Conservation (phyloP, 2,888 invertebrate genomes). For the Exephanes ischioxanthus region DNA sequence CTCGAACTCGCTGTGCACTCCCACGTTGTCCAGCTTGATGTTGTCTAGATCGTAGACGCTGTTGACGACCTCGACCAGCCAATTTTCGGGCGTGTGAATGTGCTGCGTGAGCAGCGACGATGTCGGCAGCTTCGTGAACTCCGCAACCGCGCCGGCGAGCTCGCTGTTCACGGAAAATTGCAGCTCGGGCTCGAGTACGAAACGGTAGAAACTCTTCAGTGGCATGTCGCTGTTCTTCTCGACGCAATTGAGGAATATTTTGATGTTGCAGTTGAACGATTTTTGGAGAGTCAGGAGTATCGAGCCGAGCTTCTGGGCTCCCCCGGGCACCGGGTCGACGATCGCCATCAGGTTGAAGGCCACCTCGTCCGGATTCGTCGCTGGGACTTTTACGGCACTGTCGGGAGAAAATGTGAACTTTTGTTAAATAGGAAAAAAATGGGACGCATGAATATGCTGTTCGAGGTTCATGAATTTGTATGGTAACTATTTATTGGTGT, state of each 20-base stretch:
- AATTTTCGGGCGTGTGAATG: constrained; percentile 96
- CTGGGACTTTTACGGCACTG: constrained; percentile 86
- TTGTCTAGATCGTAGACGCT: constrained; percentile 99
- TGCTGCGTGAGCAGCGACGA: constrained; percentile 96
- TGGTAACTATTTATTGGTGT: too few relatives aligned
- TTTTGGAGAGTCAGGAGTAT: constrained; percentile 93
- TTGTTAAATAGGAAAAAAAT: background rate
- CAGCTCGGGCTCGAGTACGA: constrained; percentile 95
- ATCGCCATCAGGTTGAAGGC: constrained; percentile 93
- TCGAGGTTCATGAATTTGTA: background rate
- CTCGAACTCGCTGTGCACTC: constrained; percentile 97
- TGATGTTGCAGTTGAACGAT: constrained; percentile 95
- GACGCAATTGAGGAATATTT: constrained; percentile 95
- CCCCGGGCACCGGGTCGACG: constrained; percentile 97
- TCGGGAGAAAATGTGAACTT: constrained; percentile 65
- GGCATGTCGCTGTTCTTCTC: constrained; percentile 99
- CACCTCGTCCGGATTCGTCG: constrained; percentile 87
- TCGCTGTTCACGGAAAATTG: constrained; percentile 92
- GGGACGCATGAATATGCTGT: background rate
- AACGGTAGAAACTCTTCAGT: constrained; percentile 98
- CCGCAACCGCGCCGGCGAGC: constrained; percentile 92
- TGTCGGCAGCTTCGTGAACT: constrained; percentile 95
- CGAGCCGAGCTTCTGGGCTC: constrained; percentile 96
- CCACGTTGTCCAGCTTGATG: constrained; percentile 96
- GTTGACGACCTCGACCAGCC: constrained; percentile 97